Evolutionary conservation across 2,888 invertebrate genomes (phyloP), one percentile per base, ranked within the genome.

Genomic region (Trichopoda pennipes): DNA sequence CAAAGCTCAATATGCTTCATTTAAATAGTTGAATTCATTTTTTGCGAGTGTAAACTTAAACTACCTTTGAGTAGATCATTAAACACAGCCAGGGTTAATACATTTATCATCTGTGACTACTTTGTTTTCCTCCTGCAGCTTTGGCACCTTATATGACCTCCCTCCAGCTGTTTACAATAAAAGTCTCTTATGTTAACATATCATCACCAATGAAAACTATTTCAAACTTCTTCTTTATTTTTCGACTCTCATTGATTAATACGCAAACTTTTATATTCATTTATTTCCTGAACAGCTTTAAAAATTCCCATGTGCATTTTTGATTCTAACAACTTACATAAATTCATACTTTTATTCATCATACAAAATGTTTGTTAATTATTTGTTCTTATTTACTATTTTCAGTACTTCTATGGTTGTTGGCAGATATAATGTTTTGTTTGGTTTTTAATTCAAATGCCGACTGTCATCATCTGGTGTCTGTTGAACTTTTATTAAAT

Each of bases 401-500:
- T 12, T 17, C 19, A 6, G 28, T 28, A 21, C 17, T 55, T 10
- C n/a, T 32, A 17, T 47, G 60, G 53, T 14, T 60, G 49, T 17
- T 61, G 53, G 8, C n/a, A 55, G 51, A 1, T n/a, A n/a, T n/a
- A n/a, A n/a, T n/a, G n/a, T n/a, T n/a, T 28, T 28, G 2, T 12
- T 21, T 28, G 7, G 28, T 49, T 49, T 61, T 79, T 72, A 60
- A 38, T 42, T 42, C 58, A 19, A 17, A 17, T 44, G 35, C n/a
- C 64, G 64, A 12, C 64, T 42, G 56, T 35, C 60, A 53, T 47
- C 73, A 66, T 21, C 16, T 69, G 81, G 69, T 60, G 81, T 81
- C 70, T 82, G 75, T 60, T 17, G 63, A 78, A 79, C 70, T 79
- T 82, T 82, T 82, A 82, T 82, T 82, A 75, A 72, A 79, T 78